Evolutionary conservation across 2,888 invertebrate genomes (phyloP).

Genomic region (Odontothrips loti): DNA sequence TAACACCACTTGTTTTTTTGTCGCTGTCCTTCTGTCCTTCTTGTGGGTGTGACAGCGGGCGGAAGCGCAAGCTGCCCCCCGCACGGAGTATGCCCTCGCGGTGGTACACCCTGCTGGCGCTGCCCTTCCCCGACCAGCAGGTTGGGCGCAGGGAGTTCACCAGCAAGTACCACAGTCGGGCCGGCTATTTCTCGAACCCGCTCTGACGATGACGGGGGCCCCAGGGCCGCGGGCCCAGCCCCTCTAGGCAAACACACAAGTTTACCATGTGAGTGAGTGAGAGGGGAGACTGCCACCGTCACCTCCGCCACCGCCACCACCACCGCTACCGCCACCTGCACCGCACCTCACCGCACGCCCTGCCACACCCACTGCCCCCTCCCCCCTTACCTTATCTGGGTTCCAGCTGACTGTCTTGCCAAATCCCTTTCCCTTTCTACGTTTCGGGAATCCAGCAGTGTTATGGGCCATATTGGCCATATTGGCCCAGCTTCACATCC

Average conservation of each 20-base stretch:
- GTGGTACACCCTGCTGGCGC: constrained; percentile 85
- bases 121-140: constrained; percentile 91
- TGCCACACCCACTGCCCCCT: neutral
- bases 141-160: constrained; percentile 79
- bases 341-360: neutral
- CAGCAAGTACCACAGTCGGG: constrained; percentile 68
- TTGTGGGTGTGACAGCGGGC: constrained; percentile 43
- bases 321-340: constrained; percentile 1
- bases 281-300: neutral
- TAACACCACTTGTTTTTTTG: constrained; percentile 11
- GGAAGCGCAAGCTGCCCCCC: constrained; percentile 48
- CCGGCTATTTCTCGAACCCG: constrained; percentile 86
- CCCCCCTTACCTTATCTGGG: neutral
- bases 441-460: neutral
- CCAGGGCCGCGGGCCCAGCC: constrained; percentile 29
- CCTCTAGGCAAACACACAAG: constrained; percentile 28
- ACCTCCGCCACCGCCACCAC: neutral
- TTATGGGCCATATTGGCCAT: too few species aligned
- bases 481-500: too few species aligned
- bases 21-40: neutral
- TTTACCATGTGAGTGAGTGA: constrained; percentile 22
- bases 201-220: constrained; percentile 50
- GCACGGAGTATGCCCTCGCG: constrained; percentile 63
- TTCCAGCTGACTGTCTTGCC: too few species aligned
- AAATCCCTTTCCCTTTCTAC: neutral